Percentiles rank a stretch among this genome's conserved stretches.
These are phyloP conservation scores for zebrafish (Danio rerio) DNA, from an alignment of 2,113 vertebrate genomes.

Conservation along the genomic window GRCz12tu NC_133183.1:42297501-42298000, in stretches of 20 bases:
- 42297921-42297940: background rate
- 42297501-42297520: background rate
- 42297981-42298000: too few species aligned
- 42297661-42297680: background rate
- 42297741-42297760: slow-evolving; percentile 14
- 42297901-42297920: slow-evolving; percentile 15
- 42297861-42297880: background rate
- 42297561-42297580: background rate
- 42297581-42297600: background rate
- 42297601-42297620: background rate
- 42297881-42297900: slow-evolving; percentile 25
- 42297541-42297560: background rate
- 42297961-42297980: too few species aligned
- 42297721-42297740: slow-evolving; percentile 42
- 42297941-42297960: background rate
- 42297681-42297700: slow-evolving; percentile 16
- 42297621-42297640: background rate
- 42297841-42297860: slow-evolving; percentile 4
- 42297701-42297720: background rate
- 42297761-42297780: slow-evolving; percentile 38
- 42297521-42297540: background rate
- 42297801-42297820: slow-evolving; percentile 33
- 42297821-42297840: background rate
- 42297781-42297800: slow-evolving; percentile 40
- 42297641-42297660: background rate